Evolutionary conservation across 2,888 invertebrate genomes (phyloP), one percentile per base, ranked within the genome.

Genomic region (Philonicus albiceps): DNA sequence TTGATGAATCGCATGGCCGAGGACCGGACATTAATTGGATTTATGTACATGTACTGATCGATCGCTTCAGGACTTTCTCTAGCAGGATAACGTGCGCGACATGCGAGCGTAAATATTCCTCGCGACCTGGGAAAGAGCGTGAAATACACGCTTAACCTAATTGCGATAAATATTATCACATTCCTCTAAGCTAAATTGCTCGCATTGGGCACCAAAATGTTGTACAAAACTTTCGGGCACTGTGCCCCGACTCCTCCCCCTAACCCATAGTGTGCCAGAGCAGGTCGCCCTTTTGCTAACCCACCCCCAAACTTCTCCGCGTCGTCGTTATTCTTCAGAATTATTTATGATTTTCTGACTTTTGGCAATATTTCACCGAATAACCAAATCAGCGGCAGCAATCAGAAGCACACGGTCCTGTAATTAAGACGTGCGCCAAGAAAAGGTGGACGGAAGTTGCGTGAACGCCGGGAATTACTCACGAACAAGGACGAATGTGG

Each of bases 331-430:
- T 83, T 64, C 81, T 64, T 64, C 64, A 64, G 64, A 64, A 84
- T 84, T 84, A 84, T 84, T 84, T 84, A 84, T 84, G 84, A 40
- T 72, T 84, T 84, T 84, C 84, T 84, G 84, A 84, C 84, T 84
- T 84, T 84, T 43, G 16, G 73, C 73, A 84, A 84, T 84, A 84
- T 73, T 84, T 84, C 84, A 73, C 73, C 73, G 73, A 84, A 73
- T 84, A 84, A 84, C 30, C 84, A 84, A 84, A 84, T 84, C 84
- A 84, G 73, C n/a, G 73, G 73, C 40, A 84, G 73, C 84, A 84
- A 73, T 84, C 43, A 84, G 73, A 73, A 73, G 84, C 84, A 84
- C 73, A 84, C 84, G 84, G 84, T 84, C 84, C 43, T 49, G 73
- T 84, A 84, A 84, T 84, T 84, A 84, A 84, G 84, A 84, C 73